phyloP scores from a whole-genome alignment of 2,113 vertebrate species.

The Ophthalmolycus amberensis region DNA sequence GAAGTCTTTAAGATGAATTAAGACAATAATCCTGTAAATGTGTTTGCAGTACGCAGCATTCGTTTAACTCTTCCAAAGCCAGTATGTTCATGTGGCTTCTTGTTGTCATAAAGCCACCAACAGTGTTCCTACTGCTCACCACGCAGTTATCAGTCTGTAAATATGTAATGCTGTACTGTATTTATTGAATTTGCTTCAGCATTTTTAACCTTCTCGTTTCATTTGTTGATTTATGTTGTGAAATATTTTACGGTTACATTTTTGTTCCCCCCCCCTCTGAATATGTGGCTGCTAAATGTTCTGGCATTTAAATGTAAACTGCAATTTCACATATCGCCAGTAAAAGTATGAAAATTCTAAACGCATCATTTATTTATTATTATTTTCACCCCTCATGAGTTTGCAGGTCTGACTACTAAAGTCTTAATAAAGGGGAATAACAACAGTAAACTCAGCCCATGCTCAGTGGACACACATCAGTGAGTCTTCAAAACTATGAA shows the following conservation, averaged over 20 bases:
- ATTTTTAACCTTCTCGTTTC: not conserved
- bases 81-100: constrained; percentile 21
- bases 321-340: constrained; percentile 46
- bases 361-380: not conserved
- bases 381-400: too few species aligned
- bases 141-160: constrained; percentile 48
- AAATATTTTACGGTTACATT: constrained; percentile 25
- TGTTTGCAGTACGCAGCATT: constrained; percentile 39
- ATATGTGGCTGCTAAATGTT: constrained; percentile 35
- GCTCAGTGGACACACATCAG: not conserved
- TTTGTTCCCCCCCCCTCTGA: constrained; percentile 18
- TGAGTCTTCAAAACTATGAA: not conserved
- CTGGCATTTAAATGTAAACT: constrained; percentile 50
- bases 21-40: constrained; percentile 23
- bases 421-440: constrained; percentile 39
- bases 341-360: constrained; percentile 22
- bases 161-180: constrained; percentile 78
- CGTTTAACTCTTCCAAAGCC: constrained; percentile 20
- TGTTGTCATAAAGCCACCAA: constrained; percentile 25
- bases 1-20: constrained; percentile 7
- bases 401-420: not conserved
- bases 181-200: constrained; percentile 68
- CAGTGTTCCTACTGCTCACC: constrained; percentile 6
- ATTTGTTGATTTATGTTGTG: not conserved
- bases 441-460: not conserved